These are phyloP conservation scores for Lepus europaeus DNA, from an alignment of 2,113 vertebrate genomes.

Conservation along the genomic window DNA sequence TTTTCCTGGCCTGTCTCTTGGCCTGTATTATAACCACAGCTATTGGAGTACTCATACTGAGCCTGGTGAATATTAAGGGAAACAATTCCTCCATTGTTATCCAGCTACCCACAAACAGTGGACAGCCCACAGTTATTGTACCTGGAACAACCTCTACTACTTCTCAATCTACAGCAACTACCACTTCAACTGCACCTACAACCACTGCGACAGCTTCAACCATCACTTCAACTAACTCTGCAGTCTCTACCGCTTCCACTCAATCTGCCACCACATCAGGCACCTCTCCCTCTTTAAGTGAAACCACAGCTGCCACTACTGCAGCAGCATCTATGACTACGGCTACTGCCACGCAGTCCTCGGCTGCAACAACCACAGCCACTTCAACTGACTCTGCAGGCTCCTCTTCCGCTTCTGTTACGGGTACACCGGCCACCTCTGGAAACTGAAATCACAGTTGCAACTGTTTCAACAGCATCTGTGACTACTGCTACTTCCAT, in stretches of 20 bases:
- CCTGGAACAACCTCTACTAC: neutral
- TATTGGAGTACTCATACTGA: constrained; percentile 79
- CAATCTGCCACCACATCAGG: neutral
- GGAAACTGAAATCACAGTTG: neutral
- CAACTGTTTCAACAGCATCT: neutral
- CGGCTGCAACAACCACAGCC: neutral
- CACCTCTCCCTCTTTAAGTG: neutral
- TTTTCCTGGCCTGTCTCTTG: constrained; percentile 85
- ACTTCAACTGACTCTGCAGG: neutral
- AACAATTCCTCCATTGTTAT: neutral
- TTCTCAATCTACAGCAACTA: neutral
- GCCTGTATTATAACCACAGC: constrained; percentile 82
- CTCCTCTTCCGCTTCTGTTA: no score
- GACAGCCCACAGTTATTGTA: neutral
- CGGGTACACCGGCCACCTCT: no score
- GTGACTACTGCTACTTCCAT: neutral
- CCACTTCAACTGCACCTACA: no score
- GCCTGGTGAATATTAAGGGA: constrained; percentile 69
- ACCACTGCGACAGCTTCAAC: neutral
- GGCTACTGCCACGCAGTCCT: no score
- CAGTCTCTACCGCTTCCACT: neutral
- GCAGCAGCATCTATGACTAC: neutral
- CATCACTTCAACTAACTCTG: neutral
- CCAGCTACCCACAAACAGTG: neutral
- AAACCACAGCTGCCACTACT: neutral